Base-by-base conservation (phyloP, 2,113 vertebrate species). In the Myrmecophaga tridactyla region DNA sequence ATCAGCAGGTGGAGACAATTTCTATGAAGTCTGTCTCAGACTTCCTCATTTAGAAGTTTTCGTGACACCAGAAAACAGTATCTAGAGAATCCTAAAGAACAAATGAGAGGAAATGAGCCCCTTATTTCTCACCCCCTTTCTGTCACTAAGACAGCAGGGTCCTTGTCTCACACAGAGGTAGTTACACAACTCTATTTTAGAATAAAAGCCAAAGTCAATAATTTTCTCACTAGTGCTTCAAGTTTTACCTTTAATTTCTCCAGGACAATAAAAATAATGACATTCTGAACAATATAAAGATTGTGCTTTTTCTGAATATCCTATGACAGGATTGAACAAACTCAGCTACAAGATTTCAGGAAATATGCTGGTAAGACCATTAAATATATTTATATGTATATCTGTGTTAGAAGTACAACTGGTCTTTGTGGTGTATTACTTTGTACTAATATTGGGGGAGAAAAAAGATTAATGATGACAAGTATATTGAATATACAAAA, bases 191-290 rank as follows among this genome's bases (percentile, higher is more conserved):
- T 95, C 51, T 56, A 56, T 86, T 65, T 36, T 51, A 92, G 25
- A 89, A 29, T 2, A 20, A 92, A 95, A 91, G 46, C 39, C 29
- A 51, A 89, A 73, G 34, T 94, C 48, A 34, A 17, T 83, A 67
- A 90, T 95, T 95, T 94, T 94, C 82, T 96, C 83, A 73, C 51
- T 87, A 43, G 51, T 82, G 8, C 36, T 94, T 73, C 51, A 23
- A 76, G 43, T 60, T 84, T 94, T 96, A 67, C 25, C 25, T 92
- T 96, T 94, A 92, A 86, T 94, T 92, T 94, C 36, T 95, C 67
- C 1, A 70, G 15, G n/a, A 93, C 13, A 89, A 73, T 88, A 92
- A 86, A 92, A 93, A 82, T 67, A 94, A 89, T 83, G 62, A 80
- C 39, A 80, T 60, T 70, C 29, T 43, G 31, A 96, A 86, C 58